Percentiles rank a stretch among this genome's conserved stretches.
Evolutionary conservation across 2,113 vertebrate species (phyloP).

Genomic region (Stercorarius parasiticus): DNA sequence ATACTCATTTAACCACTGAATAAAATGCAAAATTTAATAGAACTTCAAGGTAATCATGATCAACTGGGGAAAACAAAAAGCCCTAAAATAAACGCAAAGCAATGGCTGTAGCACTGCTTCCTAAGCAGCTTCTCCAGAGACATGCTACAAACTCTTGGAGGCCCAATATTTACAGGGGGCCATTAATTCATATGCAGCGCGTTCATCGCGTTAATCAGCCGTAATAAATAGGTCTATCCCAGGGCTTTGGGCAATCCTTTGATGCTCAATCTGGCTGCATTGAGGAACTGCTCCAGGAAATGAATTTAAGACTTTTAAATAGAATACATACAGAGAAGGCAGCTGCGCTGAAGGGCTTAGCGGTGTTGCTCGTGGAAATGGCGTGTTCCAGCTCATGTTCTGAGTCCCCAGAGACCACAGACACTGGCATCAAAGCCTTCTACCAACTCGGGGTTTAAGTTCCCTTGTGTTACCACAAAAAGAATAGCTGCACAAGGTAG

Average conservation of each 20-base stretch:
- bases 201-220: background rate
- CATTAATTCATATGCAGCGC: conserved; percentile 13
- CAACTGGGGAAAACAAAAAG: background rate
- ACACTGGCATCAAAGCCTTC: background rate
- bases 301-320: conserved; percentile 33
- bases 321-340: conserved; percentile 6
- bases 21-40: background rate
- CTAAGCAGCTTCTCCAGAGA: background rate
- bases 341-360: background rate
- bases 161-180: background rate
- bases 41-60: background rate
- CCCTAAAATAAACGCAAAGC: background rate
- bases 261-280: conserved; percentile 28
- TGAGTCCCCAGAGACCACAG: background rate
- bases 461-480: background rate
- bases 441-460: background rate
- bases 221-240: conserved; percentile 39
- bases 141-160: background rate
- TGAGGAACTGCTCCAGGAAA: conserved; percentile 18
- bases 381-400: background rate
- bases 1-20: background rate
- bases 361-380: background rate
- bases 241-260: conserved; percentile 39
- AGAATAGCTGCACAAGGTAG: background rate
- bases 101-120: background rate